Evolutionary conservation across 2,113 vertebrate genomes (phyloP).

Genomic region (Xiphophorus couchianus): DNA sequence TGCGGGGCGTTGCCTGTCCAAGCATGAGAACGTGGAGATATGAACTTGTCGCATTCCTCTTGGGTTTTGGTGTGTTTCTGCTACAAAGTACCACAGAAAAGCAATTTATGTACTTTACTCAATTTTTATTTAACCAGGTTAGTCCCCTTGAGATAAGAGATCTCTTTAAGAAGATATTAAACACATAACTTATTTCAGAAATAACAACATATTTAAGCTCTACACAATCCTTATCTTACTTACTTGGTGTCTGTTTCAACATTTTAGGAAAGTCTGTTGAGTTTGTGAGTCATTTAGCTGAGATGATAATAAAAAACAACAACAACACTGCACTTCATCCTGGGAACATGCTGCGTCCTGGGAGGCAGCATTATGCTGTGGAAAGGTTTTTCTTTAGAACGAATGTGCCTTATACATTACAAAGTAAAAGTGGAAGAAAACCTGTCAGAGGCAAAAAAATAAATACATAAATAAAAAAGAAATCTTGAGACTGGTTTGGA

Average conservation of each 20-base stretch:
- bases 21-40: slow-evolving; percentile 66
- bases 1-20: slow-evolving; percentile 68
- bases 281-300: not conserved
- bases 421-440: not conserved
- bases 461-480: no score
- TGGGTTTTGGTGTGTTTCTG: slow-evolving; percentile 11
- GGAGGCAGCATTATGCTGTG: not conserved
- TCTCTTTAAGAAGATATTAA: not conserved
- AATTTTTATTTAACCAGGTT: no score
- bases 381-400: not conserved
- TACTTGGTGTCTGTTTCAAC: not conserved
- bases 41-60: slow-evolving; percentile 41
- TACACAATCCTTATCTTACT: not conserved
- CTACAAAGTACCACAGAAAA: not conserved
- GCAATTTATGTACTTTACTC: not conserved
- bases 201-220: not conserved
- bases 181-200: not conserved
- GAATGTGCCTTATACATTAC: no score
- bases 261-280: not conserved
- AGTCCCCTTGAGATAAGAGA: no score
- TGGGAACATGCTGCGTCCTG: not conserved
- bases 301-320: not conserved
- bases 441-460: not conserved
- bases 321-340: no score
- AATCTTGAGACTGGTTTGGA: not conserved